Percentiles rank a stretch among this genome's conserved stretches.
Conservation (phyloP, 1,140 invertebrate species). For the Pissodes strobi region DNA sequence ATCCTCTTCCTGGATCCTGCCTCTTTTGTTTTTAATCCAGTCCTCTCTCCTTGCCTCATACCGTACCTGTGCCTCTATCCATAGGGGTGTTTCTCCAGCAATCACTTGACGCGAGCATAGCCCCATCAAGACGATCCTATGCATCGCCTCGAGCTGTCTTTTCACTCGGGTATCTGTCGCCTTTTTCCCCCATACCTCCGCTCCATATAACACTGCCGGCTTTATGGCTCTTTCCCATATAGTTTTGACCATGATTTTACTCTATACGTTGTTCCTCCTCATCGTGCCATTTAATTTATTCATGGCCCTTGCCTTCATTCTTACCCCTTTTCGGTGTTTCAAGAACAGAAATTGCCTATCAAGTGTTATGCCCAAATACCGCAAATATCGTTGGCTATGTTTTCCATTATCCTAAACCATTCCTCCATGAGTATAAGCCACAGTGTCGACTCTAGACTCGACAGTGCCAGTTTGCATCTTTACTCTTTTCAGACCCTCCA, state of each 20-base stretch:
- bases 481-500: not conserved
- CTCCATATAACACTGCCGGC: conserved; percentile 33
- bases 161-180: conserved; percentile 9
- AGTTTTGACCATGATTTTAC: conserved; percentile 17
- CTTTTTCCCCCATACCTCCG: conserved; percentile 28
- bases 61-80: too few species aligned
- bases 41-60: too few species aligned
- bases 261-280: conserved; percentile 26
- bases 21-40: too few species aligned
- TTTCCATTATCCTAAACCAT: conserved; percentile 28
- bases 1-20: too few species aligned
- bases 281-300: conserved; percentile 11
- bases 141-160: conserved; percentile 24
- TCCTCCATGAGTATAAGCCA: conserved; percentile 39
- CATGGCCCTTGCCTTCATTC: conserved; percentile 1
- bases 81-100: conserved; percentile 28
- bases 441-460: conserved; percentile 33
- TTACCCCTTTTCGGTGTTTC: conserved; percentile 27
- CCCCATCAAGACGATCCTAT: conserved; percentile 27
- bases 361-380: conserved; percentile 36
- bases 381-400: too few species aligned
- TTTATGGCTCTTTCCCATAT: conserved; percentile 30
- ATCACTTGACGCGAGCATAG: conserved; percentile 26
- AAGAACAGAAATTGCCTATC: conserved; percentile 24
- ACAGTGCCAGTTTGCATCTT: not conserved